Percentiles rank a stretch among this genome's conserved stretches.
These are phyloP conservation scores for Seriola aureovittata DNA, from an alignment of 2,113 vertebrate species.

Conservation along the genomic window DNA sequence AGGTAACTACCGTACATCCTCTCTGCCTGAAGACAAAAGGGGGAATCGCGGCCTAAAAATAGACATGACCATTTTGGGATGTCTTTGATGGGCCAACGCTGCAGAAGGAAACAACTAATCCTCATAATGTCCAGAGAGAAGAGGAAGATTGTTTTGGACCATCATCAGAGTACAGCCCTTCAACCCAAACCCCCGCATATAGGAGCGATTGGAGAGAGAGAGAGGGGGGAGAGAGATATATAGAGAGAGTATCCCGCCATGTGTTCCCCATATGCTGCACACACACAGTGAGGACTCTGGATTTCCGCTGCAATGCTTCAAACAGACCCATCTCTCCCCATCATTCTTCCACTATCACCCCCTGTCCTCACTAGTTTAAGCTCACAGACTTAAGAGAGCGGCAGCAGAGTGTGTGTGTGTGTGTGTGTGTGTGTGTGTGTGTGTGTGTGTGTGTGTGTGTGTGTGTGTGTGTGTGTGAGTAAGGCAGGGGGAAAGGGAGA, in stretches of 20 bases:
- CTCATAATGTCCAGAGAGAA: conserved; percentile 66
- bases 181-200: conserved; percentile 25
- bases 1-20: conserved; percentile 42
- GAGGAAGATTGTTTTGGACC: conserved; percentile 69
- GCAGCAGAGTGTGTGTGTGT: conserved; percentile 18
- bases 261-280: conserved; percentile 70
- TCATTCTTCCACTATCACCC: conserved; percentile 59
- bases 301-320: conserved; percentile 71
- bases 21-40: conserved; percentile 40
- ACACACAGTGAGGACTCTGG: conserved; percentile 35
- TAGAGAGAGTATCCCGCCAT: conserved; percentile 47
- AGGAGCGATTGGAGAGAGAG: background rate
- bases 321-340: conserved; percentile 44
- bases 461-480: conserved; percentile 24
- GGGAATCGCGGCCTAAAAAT: conserved; percentile 55
- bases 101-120: conserved; percentile 73
- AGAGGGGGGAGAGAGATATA: conserved; percentile 11
- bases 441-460: conserved; percentile 39
- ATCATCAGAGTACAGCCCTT: conserved; percentile 64
- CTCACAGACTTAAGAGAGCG: conserved; percentile 25
- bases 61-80: conserved; percentile 18
- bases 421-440: conserved; percentile 34
- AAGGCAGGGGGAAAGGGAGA: conserved; percentile 19
- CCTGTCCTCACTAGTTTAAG: conserved; percentile 41
- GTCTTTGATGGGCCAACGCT: conserved; percentile 52